Evolutionary conservation across 1,140 invertebrate species (phyloP).

Genomic region (Drosophila nebulosa): DNA sequence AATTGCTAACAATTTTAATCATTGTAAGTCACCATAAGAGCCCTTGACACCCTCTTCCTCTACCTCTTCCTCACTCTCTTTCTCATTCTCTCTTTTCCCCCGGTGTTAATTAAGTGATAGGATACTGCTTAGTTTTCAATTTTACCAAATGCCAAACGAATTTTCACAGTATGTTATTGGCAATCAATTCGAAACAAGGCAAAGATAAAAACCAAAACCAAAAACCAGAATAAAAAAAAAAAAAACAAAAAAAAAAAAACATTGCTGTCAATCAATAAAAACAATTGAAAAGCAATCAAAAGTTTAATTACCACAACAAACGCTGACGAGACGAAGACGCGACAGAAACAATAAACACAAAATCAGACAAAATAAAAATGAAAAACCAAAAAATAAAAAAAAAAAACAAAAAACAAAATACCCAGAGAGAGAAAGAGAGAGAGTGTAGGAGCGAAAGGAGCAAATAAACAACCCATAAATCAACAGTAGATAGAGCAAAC

Average conservation of each 20-base stretch:
- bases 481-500: slow-evolving; percentile 32
- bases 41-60: too few relatives aligned
- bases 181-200: slow-evolving; percentile 19
- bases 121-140: slow-evolving; percentile 1
- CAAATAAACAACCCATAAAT: slow-evolving; percentile 55
- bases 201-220: neutral
- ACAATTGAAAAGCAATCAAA: slow-evolving; percentile 74
- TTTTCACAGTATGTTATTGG: slow-evolving; percentile 32
- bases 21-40: too few relatives aligned
- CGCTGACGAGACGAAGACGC: slow-evolving; percentile 45
- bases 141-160: slow-evolving; percentile 17
- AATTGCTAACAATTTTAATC: too few relatives aligned
- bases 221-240: slow-evolving; percentile 5
- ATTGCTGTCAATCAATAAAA: slow-evolving; percentile 70
- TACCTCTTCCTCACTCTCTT: too few relatives aligned
- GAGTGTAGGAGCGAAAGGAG: slow-evolving; percentile 9
- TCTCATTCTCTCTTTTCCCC: neutral
- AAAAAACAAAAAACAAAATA: neutral
- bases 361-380: slow-evolving; percentile 28
- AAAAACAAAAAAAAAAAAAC: slow-evolving; percentile 23
- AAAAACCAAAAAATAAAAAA: slow-evolving; percentile 5
- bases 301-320: slow-evolving; percentile 77
- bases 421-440: neutral
- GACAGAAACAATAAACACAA: slow-evolving; percentile 33
- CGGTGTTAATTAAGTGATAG: neutral